Conservation (phyloP, 53 echinoderm and acorn worm species). For the Apostichopus leukothele region DNA sequence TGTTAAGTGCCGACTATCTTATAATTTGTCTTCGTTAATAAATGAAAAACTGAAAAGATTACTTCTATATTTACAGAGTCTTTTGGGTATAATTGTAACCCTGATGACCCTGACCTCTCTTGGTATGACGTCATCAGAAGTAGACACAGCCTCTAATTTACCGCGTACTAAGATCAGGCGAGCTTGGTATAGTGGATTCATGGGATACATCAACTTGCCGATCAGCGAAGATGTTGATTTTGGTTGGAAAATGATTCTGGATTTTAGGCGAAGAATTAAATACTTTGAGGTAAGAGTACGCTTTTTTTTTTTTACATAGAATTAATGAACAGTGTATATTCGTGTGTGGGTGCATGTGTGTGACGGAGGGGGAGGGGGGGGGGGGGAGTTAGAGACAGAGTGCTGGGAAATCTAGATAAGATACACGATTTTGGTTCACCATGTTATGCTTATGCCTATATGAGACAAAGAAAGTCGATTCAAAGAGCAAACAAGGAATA, state of each 20-base stretch:
- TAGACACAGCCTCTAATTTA: not conserved
- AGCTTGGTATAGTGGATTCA: slow-evolving; percentile 20
- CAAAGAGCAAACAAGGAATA: slow-evolving; percentile 23
- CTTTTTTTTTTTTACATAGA: not conserved
- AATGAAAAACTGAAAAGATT: too few relatives aligned
- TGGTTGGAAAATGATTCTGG: slow-evolving; percentile 9
- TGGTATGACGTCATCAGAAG: not conserved
- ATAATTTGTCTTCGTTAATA: too few relatives aligned
- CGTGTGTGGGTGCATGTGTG: not conserved
- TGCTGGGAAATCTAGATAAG: slow-evolving; percentile 3
- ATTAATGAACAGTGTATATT: not conserved
- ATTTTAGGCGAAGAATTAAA: slow-evolving; percentile 6
- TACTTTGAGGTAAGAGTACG: not conserved
- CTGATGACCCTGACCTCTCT: not conserved
- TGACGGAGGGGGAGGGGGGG: not conserved
- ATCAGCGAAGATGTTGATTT: not conserved
- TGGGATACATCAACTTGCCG: slow-evolving; percentile 19
- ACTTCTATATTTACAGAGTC: too few relatives aligned
- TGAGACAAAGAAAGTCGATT: slow-evolving; percentile 30
- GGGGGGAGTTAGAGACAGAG: not conserved
- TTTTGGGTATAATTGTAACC: too few relatives aligned
- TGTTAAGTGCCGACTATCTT: too few relatives aligned
- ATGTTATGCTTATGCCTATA: slow-evolving; percentile 45
- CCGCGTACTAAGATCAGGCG: slow-evolving; percentile 1
- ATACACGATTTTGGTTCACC: slow-evolving; percentile 46